Evolutionary conservation across 2,797 vertebrate species (phyloP).

Genomic region (Parambassis ranga): DNA sequence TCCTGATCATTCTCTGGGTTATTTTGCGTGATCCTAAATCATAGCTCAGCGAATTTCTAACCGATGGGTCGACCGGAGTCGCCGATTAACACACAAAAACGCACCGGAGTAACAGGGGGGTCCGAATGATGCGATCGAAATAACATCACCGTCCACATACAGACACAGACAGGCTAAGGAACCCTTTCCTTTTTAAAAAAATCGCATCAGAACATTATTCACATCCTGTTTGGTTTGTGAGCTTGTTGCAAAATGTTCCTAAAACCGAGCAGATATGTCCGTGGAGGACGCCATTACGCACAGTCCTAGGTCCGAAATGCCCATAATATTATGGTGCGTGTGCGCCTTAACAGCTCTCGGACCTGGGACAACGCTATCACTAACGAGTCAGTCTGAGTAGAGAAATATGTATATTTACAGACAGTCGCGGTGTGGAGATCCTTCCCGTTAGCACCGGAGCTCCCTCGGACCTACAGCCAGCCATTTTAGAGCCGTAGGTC

Average conservation of each 20-base stretch:
- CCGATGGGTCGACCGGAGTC: conserved; percentile 18
- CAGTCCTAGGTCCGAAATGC: conserved; percentile 79
- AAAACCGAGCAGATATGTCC: conserved; percentile 49
- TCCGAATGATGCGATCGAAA: conserved; percentile 50
- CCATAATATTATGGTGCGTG: conserved; percentile 34
- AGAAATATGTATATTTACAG: conserved; percentile 38
- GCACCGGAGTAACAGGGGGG: conserved; percentile 28
- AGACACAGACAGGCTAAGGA: conserved; percentile 1
- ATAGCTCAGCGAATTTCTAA: conserved; percentile 3
- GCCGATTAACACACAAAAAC: conserved; percentile 16
- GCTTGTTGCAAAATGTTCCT: background rate
- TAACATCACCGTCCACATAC: conserved; percentile 6
- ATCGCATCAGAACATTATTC: background rate
- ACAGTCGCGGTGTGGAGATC: conserved; percentile 20
- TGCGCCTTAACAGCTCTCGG: conserved; percentile 73
- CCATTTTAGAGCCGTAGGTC: conserved; percentile 86
- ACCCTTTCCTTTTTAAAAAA: background rate
- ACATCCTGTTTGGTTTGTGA: background rate
- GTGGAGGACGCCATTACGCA: conserved; percentile 84
- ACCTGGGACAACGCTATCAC: conserved; percentile 62
- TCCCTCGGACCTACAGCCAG: conserved; percentile 83
- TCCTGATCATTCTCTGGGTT: conserved; percentile 7
- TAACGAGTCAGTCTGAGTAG: conserved; percentile 3
- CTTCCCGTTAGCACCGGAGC: conserved; percentile 33
- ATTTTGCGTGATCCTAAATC: conserved; percentile 22